These are phyloP conservation scores for Ochotona princeps DNA, from an alignment of 2,113 vertebrate genomes.

Conservation along the genomic window DNA sequence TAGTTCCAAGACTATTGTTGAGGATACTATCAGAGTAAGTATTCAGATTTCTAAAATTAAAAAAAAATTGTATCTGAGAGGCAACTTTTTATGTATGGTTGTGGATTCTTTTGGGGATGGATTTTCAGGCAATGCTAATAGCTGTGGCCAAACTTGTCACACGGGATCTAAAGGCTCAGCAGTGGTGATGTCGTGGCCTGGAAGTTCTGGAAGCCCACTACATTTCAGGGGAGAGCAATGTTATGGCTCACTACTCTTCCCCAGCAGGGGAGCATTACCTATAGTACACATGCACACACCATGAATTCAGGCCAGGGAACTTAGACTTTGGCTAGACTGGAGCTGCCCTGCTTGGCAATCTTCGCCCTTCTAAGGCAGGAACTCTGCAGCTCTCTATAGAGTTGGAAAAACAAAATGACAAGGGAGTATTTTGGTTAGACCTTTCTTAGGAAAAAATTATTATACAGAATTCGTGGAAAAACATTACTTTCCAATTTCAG, in stretches of 20 bases:
- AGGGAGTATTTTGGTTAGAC: constrained; percentile 46
- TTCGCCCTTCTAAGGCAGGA: neutral
- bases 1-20: neutral
- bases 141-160: neutral
- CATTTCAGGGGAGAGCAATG: neutral
- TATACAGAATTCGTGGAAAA: constrained; percentile 59
- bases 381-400: neutral
- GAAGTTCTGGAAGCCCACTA: neutral
- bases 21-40: neutral
- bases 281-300: neutral
- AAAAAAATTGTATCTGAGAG: neutral
- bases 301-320: neutral
- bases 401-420: constrained; percentile 51
- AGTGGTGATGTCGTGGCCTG: neutral
- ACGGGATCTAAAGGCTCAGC: neutral
- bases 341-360: neutral
- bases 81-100: neutral
- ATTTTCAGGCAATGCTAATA: neutral
- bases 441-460: constrained; percentile 64
- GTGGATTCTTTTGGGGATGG: neutral
- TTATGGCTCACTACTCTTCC: neutral
- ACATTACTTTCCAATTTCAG: constrained; percentile 66
- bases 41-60: neutral
- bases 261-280: neutral
- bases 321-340: neutral